Evolutionary conservation across 2,888 invertebrate genomes (phyloP).

Genomic region (Apotomis capreana): DNA sequence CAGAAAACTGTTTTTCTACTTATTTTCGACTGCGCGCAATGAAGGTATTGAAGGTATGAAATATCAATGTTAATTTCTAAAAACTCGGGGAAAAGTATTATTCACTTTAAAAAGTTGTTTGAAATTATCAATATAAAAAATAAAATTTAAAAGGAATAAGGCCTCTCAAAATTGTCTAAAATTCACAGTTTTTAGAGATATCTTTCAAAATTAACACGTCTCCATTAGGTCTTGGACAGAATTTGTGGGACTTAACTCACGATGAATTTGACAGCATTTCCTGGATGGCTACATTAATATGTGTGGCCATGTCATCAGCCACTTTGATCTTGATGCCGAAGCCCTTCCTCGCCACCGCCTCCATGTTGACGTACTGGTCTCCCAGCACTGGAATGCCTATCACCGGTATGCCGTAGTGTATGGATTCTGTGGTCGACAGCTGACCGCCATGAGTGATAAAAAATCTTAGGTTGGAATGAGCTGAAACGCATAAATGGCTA

Average conservation of each 20-base stretch:
- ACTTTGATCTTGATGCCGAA: constrained; percentile 58
- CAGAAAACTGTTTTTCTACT: too few relatives aligned
- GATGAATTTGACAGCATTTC: constrained; percentile 63
- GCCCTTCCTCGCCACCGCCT: constrained; percentile 57
- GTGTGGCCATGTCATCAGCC: constrained; percentile 54
- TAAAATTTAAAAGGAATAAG: too few relatives aligned
- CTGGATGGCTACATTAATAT: constrained; percentile 55
- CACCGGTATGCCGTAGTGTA: constrained; percentile 69
- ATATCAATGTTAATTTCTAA: too few relatives aligned
- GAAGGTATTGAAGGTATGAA: too few relatives aligned
- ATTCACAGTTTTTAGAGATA: too few relatives aligned
- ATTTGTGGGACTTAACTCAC: constrained; percentile 49
- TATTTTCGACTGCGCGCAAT: too few relatives aligned
- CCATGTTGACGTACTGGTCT: constrained; percentile 68
- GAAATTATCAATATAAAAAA: too few relatives aligned
- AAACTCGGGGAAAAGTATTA: too few relatives aligned
- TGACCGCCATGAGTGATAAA: constrained; percentile 73
- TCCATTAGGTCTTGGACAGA: too few relatives aligned
- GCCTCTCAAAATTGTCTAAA: too few relatives aligned
- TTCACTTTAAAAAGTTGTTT: too few relatives aligned
- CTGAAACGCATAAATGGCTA: constrained; percentile 48
- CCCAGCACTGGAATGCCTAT: constrained; percentile 66
- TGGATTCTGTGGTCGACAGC: constrained; percentile 66
- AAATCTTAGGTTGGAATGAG: constrained; percentile 62
- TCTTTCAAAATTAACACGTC: too few relatives aligned